phyloP scores from a whole-genome alignment of 2,797 vertebrate genomes.

The Melanotaenia trifasciata region DNA sequence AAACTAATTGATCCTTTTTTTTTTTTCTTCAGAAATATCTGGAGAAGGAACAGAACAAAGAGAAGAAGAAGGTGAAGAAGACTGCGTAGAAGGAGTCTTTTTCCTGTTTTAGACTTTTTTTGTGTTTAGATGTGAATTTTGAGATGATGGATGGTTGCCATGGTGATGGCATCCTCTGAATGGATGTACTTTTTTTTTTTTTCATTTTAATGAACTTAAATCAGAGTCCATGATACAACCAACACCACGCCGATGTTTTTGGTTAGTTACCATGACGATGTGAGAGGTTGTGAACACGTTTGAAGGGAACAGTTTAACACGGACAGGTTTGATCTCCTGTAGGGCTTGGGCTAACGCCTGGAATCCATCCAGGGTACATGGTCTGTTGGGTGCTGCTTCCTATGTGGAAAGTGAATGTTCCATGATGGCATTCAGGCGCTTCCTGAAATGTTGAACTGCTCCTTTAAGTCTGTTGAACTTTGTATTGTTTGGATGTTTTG shows the following conservation, averaged over 20 bases:
- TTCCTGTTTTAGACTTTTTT: background rate
- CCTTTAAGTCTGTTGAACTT: background rate
- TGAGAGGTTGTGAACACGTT: no score
- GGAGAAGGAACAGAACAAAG: conserved; percentile 78
- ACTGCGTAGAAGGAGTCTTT: background rate
- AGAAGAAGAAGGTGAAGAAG: conserved; percentile 67
- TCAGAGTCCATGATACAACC: background rate
- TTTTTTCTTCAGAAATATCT: conserved; percentile 78
- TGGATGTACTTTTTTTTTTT: background rate
- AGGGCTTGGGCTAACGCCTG: background rate
- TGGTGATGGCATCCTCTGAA: background rate
- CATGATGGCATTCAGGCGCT: background rate
- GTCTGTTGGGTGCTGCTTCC: no score
- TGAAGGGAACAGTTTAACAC: background rate
- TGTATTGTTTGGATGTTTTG: conserved; percentile 6
- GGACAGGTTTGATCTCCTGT: background rate
- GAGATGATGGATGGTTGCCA: background rate
- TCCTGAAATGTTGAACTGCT: background rate
- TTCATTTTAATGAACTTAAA: background rate
- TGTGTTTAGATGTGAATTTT: background rate
- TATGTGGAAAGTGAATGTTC: no score
- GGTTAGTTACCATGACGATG: background rate
- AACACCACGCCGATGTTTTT: background rate
- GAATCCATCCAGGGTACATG: background rate
- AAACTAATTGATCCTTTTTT: no score